A percentile compares a stretch with the other conserved stretches of the same genome.
Evolutionary conservation across 2,888 invertebrate genomes (phyloP).

Genomic region (Argyra leucocephala): DNA sequence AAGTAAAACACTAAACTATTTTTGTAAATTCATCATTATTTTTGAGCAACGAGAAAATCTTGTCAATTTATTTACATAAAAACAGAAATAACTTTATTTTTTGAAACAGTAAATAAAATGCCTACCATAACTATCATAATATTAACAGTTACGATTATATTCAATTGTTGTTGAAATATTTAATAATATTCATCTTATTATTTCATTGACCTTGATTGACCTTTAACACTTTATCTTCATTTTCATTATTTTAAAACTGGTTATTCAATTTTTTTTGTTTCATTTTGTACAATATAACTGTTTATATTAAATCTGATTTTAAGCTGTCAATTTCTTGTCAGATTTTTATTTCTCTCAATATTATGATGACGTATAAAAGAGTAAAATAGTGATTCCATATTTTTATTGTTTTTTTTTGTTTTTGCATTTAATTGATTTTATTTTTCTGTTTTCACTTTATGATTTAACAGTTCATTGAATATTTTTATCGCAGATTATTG

Average conservation of each 20-base stretch:
- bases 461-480: constrained; percentile 1
- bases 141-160: too few relatives aligned
- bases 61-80: too few relatives aligned
- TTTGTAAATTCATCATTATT: too few relatives aligned
- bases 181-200: not conserved
- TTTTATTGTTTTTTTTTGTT: not conserved
- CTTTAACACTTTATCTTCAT: not conserved
- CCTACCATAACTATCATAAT: too few relatives aligned
- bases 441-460: not conserved
- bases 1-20: too few relatives aligned
- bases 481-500: not conserved
- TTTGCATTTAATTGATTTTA: not conserved
- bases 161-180: too few relatives aligned
- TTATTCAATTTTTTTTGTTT: not conserved
- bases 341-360: not conserved
- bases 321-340: too few relatives aligned
- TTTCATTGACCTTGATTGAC: not conserved
- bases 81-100: too few relatives aligned
- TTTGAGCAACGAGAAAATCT: too few relatives aligned
- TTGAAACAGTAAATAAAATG: too few relatives aligned
- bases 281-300: not conserved
- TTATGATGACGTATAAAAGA: not conserved
- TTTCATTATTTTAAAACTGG: not conserved
- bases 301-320: not conserved
- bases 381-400: not conserved